These are phyloP conservation scores for Enteromius thamalakanensis DNA, from an alignment of 2,797 vertebrate genomes.

Conservation along the genomic window DNA sequence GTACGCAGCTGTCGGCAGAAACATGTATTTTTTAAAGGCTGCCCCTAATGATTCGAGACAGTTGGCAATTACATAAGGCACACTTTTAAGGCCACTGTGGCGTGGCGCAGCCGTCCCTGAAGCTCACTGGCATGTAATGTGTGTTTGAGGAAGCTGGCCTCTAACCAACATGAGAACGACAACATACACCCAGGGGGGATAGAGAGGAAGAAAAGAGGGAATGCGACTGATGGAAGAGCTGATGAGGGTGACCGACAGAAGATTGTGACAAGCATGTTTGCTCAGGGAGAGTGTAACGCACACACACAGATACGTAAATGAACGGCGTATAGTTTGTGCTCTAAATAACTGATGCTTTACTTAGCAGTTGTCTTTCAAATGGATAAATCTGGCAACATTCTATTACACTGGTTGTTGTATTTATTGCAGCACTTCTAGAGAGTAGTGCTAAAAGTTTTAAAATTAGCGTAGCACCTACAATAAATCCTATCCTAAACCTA, in stretches of 20 bases:
- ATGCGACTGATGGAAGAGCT: constrained; percentile 55
- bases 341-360: neutral
- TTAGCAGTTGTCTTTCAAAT: no score
- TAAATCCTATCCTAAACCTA: no score
- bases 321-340: neutral
- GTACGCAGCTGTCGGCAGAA: constrained; percentile 81
- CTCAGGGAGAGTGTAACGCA: constrained; percentile 31
- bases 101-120: constrained; percentile 70
- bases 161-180: constrained; percentile 66
- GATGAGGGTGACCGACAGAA: constrained; percentile 51
- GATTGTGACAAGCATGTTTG: constrained; percentile 23
- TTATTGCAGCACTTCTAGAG: no score
- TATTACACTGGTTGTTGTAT: no score
- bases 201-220: constrained; percentile 60
- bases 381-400: no score
- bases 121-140: constrained; percentile 72
- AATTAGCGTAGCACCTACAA: no score
- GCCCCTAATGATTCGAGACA: constrained; percentile 84
- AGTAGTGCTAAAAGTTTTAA: no score
- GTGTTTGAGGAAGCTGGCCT: constrained; percentile 66
- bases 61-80: constrained; percentile 84
- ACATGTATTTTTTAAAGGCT: constrained; percentile 82
- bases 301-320: constrained; percentile 25
- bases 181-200: constrained; percentile 57
- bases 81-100: constrained; percentile 79